Percentiles rank a stretch among this genome's conserved stretches.
phyloP scores from a whole-genome alignment of 2,113 vertebrate genomes.

The Percina caprodes region DNA sequence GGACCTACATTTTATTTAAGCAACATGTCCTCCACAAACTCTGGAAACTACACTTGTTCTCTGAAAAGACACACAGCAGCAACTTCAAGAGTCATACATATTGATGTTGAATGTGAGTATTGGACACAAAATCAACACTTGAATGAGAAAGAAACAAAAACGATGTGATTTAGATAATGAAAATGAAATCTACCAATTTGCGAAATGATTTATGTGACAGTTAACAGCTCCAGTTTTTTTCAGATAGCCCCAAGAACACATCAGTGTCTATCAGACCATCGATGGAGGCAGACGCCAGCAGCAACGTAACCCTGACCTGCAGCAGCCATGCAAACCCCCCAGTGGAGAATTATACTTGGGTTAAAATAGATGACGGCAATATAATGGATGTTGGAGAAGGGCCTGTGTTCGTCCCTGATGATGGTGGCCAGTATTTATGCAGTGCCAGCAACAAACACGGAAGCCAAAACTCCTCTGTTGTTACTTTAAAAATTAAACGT shows the following conservation, averaged over 20 bases:
- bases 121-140: not conserved
- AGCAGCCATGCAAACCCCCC: conserved; percentile 61
- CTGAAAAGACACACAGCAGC: conserved; percentile 16
- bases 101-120: conserved; percentile 68
- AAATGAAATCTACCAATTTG: not conserved
- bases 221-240: conserved; percentile 12
- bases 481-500: conserved; percentile 23
- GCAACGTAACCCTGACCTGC: conserved; percentile 51
- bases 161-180: not conserved
- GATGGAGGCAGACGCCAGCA: not conserved
- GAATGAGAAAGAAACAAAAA: not conserved
- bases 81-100: conserved; percentile 11
- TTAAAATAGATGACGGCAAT: not conserved
- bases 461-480: conserved; percentile 46
- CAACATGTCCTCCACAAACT: conserved; percentile 25
- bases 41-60: conserved; percentile 68
- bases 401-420: not conserved
- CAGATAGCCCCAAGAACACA: conserved; percentile 64
- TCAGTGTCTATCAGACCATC: conserved; percentile 21
- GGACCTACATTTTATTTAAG: conserved; percentile 30
- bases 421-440: conserved; percentile 42
- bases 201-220: not conserved
- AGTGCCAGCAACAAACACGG: conserved; percentile 40
- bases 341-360: conserved; percentile 36
- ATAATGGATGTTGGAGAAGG: not conserved